phyloP scores from a whole-genome alignment of 2,888 invertebrate species.

The Griposia aprilina region DNA sequence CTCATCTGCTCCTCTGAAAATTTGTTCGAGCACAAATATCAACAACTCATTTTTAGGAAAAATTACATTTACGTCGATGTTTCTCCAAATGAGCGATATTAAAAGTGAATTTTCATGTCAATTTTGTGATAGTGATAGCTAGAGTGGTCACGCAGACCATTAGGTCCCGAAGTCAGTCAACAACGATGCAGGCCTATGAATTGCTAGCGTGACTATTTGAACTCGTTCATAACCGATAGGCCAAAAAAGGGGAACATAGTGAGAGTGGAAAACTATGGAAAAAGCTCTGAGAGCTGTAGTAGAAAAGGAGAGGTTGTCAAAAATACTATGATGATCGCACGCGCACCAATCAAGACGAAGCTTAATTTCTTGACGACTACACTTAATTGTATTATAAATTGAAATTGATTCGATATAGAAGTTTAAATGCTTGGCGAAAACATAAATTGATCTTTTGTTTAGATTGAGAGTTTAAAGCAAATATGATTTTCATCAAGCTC shows the following conservation, averaged over 20 bases:
- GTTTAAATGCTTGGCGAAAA: conserved; percentile 34
- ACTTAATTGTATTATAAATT: conserved; percentile 31
- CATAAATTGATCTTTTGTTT: conserved; percentile 36
- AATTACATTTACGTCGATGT: too few species aligned
- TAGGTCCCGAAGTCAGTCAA: neutral
- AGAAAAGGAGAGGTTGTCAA: neutral
- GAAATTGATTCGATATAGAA: conserved; percentile 48
- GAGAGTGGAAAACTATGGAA: neutral
- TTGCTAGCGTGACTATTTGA: neutral
- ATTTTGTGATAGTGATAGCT: neutral
- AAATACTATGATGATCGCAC: neutral
- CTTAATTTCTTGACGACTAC: conserved; percentile 1
- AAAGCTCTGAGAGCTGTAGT: neutral
- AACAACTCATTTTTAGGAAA: too few species aligned
- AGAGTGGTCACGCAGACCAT: neutral
- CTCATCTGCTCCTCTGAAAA: too few species aligned
- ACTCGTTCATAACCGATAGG: neutral
- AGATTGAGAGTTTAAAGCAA: conserved; percentile 18
- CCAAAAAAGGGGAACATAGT: neutral
- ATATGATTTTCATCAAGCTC: conserved; percentile 45
- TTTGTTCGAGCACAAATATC: too few species aligned
- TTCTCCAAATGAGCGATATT: too few species aligned
- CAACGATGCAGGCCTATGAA: neutral
- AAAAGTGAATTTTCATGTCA: neutral
- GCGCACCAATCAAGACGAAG: neutral